These are phyloP conservation scores for Montipora capricornis DNA, from an alignment of 64 coral and sea anemone species.

Conservation along the genomic window DNA sequence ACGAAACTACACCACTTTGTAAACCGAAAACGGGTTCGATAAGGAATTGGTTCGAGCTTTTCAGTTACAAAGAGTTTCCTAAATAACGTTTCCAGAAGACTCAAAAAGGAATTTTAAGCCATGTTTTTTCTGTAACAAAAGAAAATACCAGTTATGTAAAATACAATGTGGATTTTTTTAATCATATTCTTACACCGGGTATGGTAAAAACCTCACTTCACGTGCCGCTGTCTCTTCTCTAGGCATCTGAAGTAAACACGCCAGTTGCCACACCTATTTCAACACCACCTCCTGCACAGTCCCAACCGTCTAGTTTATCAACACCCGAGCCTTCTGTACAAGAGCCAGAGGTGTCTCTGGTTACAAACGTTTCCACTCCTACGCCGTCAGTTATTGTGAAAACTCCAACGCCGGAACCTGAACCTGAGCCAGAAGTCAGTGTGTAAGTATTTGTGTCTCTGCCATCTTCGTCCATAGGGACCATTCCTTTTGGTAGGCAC, in stretches of 20 bases:
- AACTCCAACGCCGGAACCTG: constrained; percentile 69
- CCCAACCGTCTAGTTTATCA: constrained; percentile 58
- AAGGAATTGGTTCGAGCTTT: too few relatives aligned
- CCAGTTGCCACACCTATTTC: constrained; percentile 77
- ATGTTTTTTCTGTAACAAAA: too few relatives aligned
- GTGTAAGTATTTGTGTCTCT: constrained; percentile 17
- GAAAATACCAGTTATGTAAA: neutral
- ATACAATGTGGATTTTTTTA: neutral
- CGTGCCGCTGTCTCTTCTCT: neutral
- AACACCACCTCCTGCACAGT: constrained; percentile 74
- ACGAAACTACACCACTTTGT: too few relatives aligned
- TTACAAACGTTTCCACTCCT: constrained; percentile 35
- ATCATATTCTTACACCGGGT: neutral
- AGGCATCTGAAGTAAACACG: constrained; percentile 60
- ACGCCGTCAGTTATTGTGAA: constrained; percentile 66
- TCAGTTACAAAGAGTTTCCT: too few relatives aligned
- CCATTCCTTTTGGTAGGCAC: too few relatives aligned
- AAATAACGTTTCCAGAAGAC: too few relatives aligned
- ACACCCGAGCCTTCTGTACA: constrained; percentile 87
- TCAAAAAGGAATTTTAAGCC: too few relatives aligned
- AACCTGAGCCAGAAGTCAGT: constrained; percentile 47
- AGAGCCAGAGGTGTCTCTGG: constrained; percentile 72
- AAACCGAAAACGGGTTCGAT: too few relatives aligned
- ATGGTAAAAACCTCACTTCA: too few relatives aligned
- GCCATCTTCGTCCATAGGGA: too few relatives aligned